phyloP scores from a whole-genome alignment of 2,797 vertebrate genomes.

The Melanotaenia maccullochi region DNA sequence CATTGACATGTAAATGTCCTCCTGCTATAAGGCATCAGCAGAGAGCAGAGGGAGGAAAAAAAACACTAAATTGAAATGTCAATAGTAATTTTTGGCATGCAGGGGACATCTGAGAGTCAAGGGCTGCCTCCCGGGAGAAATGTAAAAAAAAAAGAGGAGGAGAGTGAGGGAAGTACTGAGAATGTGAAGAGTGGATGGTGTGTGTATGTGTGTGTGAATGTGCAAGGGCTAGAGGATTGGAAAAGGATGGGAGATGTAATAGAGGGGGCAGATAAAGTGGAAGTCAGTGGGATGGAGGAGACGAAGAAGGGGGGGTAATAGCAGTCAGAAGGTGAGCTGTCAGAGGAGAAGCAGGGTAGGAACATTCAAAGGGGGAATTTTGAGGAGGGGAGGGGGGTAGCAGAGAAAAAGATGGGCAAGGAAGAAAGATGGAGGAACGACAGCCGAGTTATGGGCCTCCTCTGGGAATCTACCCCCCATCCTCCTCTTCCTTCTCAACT shows the following conservation, averaged over 20 bases:
- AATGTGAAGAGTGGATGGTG: constrained; percentile 44
- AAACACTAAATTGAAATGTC: constrained; percentile 92
- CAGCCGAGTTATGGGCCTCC: constrained; percentile 51
- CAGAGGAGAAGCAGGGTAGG: constrained; percentile 61
- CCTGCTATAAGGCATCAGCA: constrained; percentile 82
- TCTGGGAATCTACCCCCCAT: constrained; percentile 71
- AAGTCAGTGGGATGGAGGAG: constrained; percentile 66
- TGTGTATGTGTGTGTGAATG: constrained; percentile 20
- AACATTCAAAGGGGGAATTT: constrained; percentile 5
- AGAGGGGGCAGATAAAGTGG: constrained; percentile 71
- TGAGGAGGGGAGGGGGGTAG: not conserved
- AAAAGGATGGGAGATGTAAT: constrained; percentile 61
- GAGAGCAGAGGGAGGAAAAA: constrained; percentile 78
- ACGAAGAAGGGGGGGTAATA: constrained; percentile 71
- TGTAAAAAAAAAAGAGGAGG: constrained; percentile 55
- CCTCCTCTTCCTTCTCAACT: constrained; percentile 59
- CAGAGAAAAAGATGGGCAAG: not conserved
- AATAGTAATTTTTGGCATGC: constrained; percentile 92
- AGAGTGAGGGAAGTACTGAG: constrained; percentile 55
- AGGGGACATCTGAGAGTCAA: constrained; percentile 83
- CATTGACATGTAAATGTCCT: constrained; percentile 86
- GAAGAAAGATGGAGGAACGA: constrained; percentile 46
- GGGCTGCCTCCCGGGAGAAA: constrained; percentile 76
- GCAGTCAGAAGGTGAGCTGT: constrained; percentile 77
- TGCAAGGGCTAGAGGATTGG: constrained; percentile 29